phyloP scores from a whole-genome alignment of 1,140 invertebrate genomes.

The Sweltsa coloradensis region DNA sequence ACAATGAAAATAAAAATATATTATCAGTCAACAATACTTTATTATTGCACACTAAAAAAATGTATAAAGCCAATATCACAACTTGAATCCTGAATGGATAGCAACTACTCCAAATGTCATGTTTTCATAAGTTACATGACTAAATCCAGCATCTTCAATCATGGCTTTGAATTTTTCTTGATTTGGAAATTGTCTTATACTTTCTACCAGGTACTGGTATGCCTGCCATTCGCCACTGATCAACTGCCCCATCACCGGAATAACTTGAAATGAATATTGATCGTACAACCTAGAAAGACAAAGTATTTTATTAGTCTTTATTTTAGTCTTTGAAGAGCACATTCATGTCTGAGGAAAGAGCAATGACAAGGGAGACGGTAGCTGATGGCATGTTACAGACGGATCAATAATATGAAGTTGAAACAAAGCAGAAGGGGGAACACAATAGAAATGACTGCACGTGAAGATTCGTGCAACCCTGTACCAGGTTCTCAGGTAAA shows the following conservation, averaged over 20 bases:
- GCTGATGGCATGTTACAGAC: too few species aligned
- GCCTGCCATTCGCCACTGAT: slow-evolving; percentile 92
- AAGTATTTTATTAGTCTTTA: neutral
- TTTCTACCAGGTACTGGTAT: slow-evolving; percentile 97
- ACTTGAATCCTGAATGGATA: slow-evolving; percentile 91
- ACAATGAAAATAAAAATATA: neutral
- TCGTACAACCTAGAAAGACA: slow-evolving; percentile 70
- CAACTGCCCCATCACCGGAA: slow-evolving; percentile 90
- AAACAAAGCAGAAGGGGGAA: too few species aligned
- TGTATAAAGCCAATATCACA: slow-evolving; percentile 35
- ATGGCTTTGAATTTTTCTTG: slow-evolving; percentile 81
- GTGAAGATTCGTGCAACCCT: too few species aligned
- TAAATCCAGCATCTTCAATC: slow-evolving; percentile 81
- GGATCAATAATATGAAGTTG: too few species aligned
- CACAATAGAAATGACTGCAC: too few species aligned
- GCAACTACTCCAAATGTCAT: slow-evolving; percentile 78
- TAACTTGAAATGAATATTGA: slow-evolving; percentile 94
- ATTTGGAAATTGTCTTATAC: slow-evolving; percentile 93
- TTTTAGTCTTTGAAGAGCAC: neutral
- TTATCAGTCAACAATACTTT: neutral
- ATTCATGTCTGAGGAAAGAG: neutral
- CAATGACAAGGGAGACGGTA: neutral
- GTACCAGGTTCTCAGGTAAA: too few species aligned
- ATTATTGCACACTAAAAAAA: neutral
- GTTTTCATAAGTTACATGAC: slow-evolving; percentile 78